phyloP scores from a whole-genome alignment of 2,888 invertebrate genomes.

The Lymantria dispar region DNA sequence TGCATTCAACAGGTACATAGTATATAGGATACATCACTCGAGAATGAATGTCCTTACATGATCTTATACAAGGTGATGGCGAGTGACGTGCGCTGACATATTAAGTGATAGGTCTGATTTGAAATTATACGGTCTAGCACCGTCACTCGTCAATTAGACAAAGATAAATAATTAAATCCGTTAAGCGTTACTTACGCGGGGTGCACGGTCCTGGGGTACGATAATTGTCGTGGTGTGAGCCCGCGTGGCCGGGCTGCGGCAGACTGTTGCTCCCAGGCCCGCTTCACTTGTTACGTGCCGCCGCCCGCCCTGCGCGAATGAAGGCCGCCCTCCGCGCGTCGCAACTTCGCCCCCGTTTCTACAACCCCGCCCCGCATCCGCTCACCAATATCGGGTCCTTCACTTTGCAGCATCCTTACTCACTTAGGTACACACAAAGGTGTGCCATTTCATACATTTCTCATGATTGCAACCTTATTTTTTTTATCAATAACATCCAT shows the following conservation, averaged over 20 bases:
- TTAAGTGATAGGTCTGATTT: conserved; percentile 13
- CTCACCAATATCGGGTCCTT: conserved; percentile 70
- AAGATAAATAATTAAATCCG: conserved; percentile 52
- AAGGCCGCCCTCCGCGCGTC: conserved; percentile 44
- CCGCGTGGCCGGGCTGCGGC: conserved; percentile 81
- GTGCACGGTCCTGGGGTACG: conserved; percentile 50
- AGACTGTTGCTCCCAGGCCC: conserved; percentile 82
- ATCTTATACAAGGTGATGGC: conserved; percentile 29
- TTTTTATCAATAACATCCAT: conserved; percentile 15
- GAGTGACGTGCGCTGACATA: conserved; percentile 14
- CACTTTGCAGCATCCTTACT: conserved; percentile 70
- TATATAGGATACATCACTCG: conserved; percentile 52
- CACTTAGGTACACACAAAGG: conserved; percentile 50
- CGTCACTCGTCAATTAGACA: conserved; percentile 29
- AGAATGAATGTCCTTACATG: conserved; percentile 38
- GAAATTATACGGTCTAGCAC: conserved; percentile 13
- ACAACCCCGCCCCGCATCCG: conserved; percentile 64
- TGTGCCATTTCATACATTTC: conserved; percentile 27
- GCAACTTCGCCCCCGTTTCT: conserved; percentile 44
- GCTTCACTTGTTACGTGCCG: conserved; percentile 81
- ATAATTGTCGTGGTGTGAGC: conserved; percentile 62
- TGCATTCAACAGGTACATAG: conserved; percentile 71
- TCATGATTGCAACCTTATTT: conserved; percentile 26
- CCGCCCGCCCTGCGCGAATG: conserved; percentile 63
- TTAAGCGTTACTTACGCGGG: conserved; percentile 69